Conservation (phyloP, 2,888 invertebrate genomes). For the Clanis bilineata region DNA sequence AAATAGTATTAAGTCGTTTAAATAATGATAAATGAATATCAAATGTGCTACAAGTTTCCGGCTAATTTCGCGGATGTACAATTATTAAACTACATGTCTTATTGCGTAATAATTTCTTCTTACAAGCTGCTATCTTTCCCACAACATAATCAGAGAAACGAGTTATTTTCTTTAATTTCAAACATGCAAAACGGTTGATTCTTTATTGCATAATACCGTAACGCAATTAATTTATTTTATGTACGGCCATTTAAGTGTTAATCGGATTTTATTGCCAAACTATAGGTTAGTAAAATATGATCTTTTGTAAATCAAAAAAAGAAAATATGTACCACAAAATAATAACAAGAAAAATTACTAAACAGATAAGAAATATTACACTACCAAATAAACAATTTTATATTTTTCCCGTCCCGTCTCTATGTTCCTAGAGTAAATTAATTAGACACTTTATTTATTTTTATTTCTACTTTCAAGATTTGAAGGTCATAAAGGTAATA, state of each 20-base stretch:
- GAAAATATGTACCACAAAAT: no score
- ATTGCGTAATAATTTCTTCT: slow-evolving; percentile 3
- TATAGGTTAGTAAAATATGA: no score
- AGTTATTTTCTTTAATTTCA: neutral
- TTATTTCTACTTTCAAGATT: neutral
- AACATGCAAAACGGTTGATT: neutral
- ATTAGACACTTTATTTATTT: neutral
- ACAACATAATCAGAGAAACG: neutral
- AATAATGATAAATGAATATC: neutral
- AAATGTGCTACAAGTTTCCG: neutral
- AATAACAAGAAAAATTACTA: no score
- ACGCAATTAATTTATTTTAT: neutral
- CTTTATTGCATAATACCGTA: neutral
- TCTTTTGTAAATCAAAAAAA: no score
- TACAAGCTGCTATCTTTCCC: neutral
- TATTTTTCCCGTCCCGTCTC: no score
- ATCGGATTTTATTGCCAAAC: no score
- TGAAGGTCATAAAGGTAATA: neutral
- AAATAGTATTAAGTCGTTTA: neutral
- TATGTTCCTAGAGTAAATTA: neutral
- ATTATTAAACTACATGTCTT: neutral
- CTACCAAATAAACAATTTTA: no score
- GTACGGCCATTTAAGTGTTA: neutral
- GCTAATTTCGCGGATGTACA: slow-evolving; percentile 18
- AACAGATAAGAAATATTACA: no score